Evolutionary conservation across 2,113 vertebrate genomes (phyloP).

Genomic region (Tragulus kanchil): DNA sequence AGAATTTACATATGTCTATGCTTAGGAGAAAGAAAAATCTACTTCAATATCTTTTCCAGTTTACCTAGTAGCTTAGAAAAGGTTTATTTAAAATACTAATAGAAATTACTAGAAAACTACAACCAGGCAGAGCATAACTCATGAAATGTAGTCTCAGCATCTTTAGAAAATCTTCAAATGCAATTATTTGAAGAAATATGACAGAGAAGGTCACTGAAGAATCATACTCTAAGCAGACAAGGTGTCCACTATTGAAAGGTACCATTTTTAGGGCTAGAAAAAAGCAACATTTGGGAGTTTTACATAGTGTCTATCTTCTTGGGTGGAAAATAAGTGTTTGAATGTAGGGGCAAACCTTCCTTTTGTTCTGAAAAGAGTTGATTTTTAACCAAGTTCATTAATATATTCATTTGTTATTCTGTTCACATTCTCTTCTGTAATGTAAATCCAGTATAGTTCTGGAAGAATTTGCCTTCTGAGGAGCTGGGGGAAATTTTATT

Average conservation of each 20-base stretch:
- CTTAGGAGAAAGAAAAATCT: not conserved
- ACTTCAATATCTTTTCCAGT: not conserved
- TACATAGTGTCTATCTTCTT: not conserved
- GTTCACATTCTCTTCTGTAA: not conserved
- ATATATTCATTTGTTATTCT: not conserved
- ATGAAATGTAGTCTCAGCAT: not conserved
- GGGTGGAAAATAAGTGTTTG: not conserved
- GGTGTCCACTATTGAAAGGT: not conserved
- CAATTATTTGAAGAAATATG: not conserved
- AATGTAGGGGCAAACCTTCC: not conserved
- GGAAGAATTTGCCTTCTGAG: not conserved
- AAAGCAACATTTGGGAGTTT: not conserved
- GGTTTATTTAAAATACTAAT: constrained; percentile 10
- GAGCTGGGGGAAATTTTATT: not conserved
- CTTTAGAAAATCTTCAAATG: not conserved
- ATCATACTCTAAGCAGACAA: not conserved
- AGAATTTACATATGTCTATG: not conserved
- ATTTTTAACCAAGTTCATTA: not conserved
- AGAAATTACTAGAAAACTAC: not conserved
- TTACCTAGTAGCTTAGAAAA: constrained; percentile 2
- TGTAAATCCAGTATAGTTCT: not conserved
- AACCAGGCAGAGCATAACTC: not conserved
- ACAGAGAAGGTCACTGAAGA: not conserved
- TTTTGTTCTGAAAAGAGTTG: not conserved
- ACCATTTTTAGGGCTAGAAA: not conserved